Conservation (phyloP, 2,113 vertebrate genomes). For the Pycnonotus jocosus region DNA sequence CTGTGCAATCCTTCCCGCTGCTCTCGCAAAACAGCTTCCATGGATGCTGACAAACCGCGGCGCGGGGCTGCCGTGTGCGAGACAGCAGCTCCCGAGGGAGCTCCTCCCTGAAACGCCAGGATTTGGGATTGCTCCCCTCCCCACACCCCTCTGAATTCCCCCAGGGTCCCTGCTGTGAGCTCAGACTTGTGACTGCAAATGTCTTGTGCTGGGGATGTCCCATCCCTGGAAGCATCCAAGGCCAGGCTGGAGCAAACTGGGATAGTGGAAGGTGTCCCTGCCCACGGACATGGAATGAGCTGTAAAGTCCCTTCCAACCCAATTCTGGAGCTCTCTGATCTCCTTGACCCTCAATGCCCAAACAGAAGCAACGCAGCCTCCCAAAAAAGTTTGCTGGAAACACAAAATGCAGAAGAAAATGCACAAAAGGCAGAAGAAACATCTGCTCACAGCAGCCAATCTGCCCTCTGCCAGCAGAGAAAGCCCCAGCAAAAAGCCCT, state of each 20-base stretch:
- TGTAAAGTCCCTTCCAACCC: neutral
- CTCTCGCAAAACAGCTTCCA: constrained; percentile 21
- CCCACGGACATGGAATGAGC: neutral
- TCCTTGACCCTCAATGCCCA: fast-evolving
- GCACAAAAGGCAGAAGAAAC: neutral
- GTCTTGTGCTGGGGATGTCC: neutral
- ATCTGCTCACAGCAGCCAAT: fast-evolving
- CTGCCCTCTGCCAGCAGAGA: neutral
- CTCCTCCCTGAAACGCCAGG: fast-evolving
- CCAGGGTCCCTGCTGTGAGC: neutral
- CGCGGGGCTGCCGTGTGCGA: neutral
- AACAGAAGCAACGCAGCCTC: neutral
- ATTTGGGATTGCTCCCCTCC: neutral
- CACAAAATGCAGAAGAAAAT: neutral
- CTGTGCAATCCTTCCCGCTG: constrained; percentile 41
- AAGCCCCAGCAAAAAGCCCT: fast-evolving
- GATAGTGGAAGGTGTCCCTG: neutral
- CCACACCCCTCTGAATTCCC: fast-evolving
- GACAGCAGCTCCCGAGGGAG: neutral
- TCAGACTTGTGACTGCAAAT: fast-evolving
- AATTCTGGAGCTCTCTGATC: neutral
- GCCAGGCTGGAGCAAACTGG: neutral
- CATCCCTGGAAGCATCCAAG: neutral
- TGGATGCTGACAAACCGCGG: neutral
- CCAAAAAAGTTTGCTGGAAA: neutral